Base-by-base conservation (phyloP, 37 sponge, comb jelly and placozoan genomes). In the Beroe forskalii region DNA sequence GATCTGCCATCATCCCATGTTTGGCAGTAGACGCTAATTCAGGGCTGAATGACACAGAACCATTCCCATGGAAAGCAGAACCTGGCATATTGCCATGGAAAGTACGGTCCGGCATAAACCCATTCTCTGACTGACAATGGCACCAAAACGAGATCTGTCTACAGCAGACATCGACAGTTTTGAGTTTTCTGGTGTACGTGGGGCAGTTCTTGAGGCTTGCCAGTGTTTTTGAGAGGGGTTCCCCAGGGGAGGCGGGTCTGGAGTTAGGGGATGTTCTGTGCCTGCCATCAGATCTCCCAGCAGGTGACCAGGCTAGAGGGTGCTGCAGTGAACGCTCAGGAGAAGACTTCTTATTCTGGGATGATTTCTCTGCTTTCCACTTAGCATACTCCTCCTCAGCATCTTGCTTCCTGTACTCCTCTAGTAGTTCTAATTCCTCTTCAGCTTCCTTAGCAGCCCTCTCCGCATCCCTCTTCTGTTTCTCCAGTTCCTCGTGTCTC, bases 101-200 rank as follows among this genome's bases (percentile, higher is more conserved):
- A 6, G 28, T 39, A 33, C 8, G 39, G 4, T 37, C 40, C n/a
- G n/a, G n/a, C n/a, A n/a, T n/a, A n/a, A n/a, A 8, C 17, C 31
- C 31, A 27, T 64, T 22, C 17, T 22, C 25, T 23, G 3, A 23
- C 1, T 80, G 55, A 25, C 86, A 80, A 27, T 80, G 86, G 42
- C 86, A 80, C 86, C 86, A 80, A 25, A 80, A 80, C 3, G 86
- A 80, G 2, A 80, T 80, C 55, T 80, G 28, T 42, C 86, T 12
- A 43, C 86, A 80, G 28, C 86, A 80, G 20, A 80, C 86, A 40
- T 80, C 86, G 22, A 80, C 86, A 24, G 86, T 80, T 42, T 80
- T 80, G 27, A 80, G 48, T 80, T 80, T 80, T 43, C 86, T 17
- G 44, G 28, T 32, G 40, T 80, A 80, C 0, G 44, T 20, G 1